phyloP scores from a whole-genome alignment of 2,113 vertebrate genomes.

The Lepus timidus region DNA sequence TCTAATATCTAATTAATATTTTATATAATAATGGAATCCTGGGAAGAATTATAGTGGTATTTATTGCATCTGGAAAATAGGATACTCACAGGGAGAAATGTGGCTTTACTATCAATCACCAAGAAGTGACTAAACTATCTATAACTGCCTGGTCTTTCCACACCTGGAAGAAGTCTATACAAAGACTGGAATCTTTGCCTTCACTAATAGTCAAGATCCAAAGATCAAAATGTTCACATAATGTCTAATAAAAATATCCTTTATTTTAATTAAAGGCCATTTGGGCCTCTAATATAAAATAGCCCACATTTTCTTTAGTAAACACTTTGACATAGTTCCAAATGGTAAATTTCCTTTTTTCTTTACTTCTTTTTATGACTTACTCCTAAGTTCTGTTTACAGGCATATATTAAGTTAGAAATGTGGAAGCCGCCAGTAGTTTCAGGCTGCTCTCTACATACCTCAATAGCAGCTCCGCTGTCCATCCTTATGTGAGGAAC shows the following conservation, averaged over 20 bases:
- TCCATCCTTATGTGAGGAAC: slow-evolving; percentile 90
- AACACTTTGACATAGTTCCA: slow-evolving; percentile 38
- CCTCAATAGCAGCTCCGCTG: slow-evolving; percentile 89
- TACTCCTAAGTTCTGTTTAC: slow-evolving; percentile 46
- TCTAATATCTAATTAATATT: slow-evolving; percentile 31
- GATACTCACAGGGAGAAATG: neutral
- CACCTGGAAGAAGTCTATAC: slow-evolving; percentile 2
- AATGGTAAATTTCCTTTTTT: neutral
- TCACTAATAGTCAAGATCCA: neutral
- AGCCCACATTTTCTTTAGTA: slow-evolving; percentile 40
- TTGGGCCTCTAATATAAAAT: slow-evolving; percentile 19
- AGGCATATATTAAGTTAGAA: slow-evolving; percentile 13
- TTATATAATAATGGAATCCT: slow-evolving; percentile 29
- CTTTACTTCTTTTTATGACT: slow-evolving; percentile 9
- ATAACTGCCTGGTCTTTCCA: neutral
- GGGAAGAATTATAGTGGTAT: slow-evolving; percentile 19
- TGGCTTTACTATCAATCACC: neutral
- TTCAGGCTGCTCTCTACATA: slow-evolving; percentile 74
- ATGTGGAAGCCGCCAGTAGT: neutral
- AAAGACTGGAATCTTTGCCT: neutral
- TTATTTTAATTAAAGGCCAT: slow-evolving; percentile 24
- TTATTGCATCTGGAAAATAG: neutral
- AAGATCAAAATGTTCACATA: neutral
- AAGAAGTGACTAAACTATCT: neutral
- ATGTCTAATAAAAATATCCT: slow-evolving; percentile 29